Conservation (phyloP, 2,888 invertebrate species). For the Athalia rosae region DNA sequence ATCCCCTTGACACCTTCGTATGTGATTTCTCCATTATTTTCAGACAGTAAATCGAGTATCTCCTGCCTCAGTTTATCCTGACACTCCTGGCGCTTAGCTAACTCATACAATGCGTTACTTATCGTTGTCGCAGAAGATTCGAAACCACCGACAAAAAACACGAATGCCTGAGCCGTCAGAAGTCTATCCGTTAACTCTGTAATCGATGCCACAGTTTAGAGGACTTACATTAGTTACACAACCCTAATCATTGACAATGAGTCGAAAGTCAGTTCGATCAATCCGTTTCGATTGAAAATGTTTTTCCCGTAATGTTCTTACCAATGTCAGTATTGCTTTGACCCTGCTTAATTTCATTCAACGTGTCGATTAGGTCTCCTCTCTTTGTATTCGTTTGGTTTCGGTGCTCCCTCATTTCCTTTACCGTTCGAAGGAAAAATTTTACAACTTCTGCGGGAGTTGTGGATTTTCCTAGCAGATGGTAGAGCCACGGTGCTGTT, state of each 20-base stretch:
- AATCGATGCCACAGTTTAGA: constrained; percentile 32
- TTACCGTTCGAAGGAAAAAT: constrained; percentile 66
- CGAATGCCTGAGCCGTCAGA: constrained; percentile 72
- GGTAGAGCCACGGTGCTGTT: constrained; percentile 53
- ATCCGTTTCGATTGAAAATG: not conserved
- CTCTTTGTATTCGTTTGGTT: constrained; percentile 68
- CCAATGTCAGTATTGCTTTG: constrained; percentile 46
- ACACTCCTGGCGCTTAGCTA: constrained; percentile 71
- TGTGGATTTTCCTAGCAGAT: constrained; percentile 53
- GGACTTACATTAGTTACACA: not conserved
- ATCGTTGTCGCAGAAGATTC: constrained; percentile 74
- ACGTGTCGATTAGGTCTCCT: constrained; percentile 73
- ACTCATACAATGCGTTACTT: constrained; percentile 70
- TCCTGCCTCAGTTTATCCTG: constrained; percentile 71
- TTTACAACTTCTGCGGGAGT: constrained; percentile 56
- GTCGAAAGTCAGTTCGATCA: too few relatives aligned
- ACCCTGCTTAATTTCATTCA: constrained; percentile 66
- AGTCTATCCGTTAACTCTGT: constrained; percentile 66
- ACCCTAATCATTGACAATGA: not conserved
- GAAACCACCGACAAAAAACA: constrained; percentile 74
- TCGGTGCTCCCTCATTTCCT: constrained; percentile 68
- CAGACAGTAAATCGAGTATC: constrained; percentile 62
- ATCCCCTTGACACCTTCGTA: constrained; percentile 71
- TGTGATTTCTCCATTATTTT: constrained; percentile 65
- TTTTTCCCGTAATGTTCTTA: not conserved